Conservation (phyloP, 2,113 vertebrate genomes). For the Onychorhynchus coronatus region DNA sequence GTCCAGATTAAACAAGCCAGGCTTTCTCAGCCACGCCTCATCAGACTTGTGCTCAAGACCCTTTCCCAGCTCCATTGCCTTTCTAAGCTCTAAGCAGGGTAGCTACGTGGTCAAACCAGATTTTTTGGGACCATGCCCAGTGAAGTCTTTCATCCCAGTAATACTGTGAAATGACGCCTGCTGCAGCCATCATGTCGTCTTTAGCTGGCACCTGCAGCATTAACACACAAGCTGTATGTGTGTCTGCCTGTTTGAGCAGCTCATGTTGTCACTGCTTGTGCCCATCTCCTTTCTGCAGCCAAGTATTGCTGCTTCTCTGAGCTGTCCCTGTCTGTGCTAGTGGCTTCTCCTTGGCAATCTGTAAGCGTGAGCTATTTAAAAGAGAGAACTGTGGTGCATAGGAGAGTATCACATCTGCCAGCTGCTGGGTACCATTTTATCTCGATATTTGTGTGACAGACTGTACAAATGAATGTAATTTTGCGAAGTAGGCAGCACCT, state of each 20-base stretch:
- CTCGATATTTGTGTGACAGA: neutral
- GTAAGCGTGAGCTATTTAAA: neutral
- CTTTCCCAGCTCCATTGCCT: neutral
- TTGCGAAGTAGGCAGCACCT: slow-evolving; percentile 4
- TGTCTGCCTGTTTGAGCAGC: neutral
- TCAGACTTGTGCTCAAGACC: neutral
- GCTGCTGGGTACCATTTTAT: neutral
- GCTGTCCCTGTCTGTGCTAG: neutral
- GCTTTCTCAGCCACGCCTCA: neutral
- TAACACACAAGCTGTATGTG: neutral
- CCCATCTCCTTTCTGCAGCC: slow-evolving; percentile 15
- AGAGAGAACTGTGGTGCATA: neutral
- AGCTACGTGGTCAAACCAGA: neutral
- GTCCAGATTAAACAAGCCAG: neutral
- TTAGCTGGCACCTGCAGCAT: neutral
- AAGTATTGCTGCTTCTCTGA: neutral
- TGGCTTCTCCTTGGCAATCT: neutral
- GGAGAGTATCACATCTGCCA: neutral
- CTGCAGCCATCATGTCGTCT: neutral
- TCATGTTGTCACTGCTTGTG: neutral
- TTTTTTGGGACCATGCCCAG: neutral
- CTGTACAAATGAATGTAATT: neutral
- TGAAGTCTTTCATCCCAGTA: neutral
- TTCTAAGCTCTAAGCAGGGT: neutral
- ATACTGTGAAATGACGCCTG: neutral